Evolutionary conservation across 2,797 vertebrate genomes (phyloP).

Genomic region (Tokudaia muenninki): DNA sequence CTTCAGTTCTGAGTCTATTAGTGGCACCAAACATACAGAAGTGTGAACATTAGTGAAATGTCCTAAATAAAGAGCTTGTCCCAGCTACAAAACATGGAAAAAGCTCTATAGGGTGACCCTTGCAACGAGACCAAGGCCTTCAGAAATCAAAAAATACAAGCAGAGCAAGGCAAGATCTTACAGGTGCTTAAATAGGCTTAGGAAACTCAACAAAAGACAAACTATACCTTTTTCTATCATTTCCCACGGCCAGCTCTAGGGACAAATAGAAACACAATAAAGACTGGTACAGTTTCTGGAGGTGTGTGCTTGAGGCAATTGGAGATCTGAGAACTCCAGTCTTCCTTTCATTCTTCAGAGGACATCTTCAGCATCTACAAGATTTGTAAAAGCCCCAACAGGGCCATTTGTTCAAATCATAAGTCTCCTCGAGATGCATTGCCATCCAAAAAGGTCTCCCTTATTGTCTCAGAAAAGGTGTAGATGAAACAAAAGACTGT

Average conservation of each 20-base stretch:
- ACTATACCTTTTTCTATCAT: neutral
- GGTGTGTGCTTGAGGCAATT: neutral
- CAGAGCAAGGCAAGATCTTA: neutral
- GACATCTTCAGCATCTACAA: neutral
- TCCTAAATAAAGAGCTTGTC: neutral
- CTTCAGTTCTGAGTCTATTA: neutral
- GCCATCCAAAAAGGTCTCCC: neutral
- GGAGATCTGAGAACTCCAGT: neutral
- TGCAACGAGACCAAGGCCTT: neutral
- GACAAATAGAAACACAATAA: neutral
- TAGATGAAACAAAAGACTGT: neutral
- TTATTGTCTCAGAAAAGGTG: neutral
- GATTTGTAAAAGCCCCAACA: neutral
- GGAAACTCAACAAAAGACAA: neutral
- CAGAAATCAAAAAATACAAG: neutral
- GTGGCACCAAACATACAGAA: neutral
- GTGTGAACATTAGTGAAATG: neutral
- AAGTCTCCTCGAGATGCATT: neutral
- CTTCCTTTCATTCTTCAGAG: neutral
- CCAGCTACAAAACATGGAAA: neutral
- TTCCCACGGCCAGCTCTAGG: neutral
- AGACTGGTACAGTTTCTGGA: neutral
- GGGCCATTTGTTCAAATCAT: neutral
- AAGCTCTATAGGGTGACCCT: neutral
- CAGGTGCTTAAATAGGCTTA: neutral